Conservation (phyloP, 2,888 invertebrate species). For the Cheiracanthium punctorium region DNA sequence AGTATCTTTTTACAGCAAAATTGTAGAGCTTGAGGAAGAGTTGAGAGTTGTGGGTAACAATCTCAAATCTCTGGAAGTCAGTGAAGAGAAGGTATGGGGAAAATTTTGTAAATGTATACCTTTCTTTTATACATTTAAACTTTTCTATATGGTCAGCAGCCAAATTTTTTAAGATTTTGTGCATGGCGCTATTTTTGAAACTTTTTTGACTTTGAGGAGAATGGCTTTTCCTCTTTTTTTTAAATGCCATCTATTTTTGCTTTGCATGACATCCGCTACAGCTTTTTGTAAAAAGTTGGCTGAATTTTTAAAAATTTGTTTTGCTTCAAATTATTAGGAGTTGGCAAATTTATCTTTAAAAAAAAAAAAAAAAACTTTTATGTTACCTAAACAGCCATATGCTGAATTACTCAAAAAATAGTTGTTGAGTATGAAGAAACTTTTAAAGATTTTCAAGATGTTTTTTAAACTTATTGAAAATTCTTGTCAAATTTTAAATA, state of each 20-base stretch:
- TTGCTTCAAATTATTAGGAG: no score
- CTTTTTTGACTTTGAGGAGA: slow-evolving; percentile 29
- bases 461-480: background rate
- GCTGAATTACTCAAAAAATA: no score
- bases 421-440: no score
- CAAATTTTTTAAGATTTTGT: slow-evolving; percentile 19
- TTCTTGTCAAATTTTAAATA: background rate
- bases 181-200: slow-evolving; percentile 3
- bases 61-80: slow-evolving; percentile 99
- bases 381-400: no score
- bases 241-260: slow-evolving; percentile 6
- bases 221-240: slow-evolving; percentile 16
- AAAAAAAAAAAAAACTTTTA: no score
- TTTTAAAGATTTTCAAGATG: no score
- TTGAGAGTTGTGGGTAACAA: slow-evolving; percentile 99
- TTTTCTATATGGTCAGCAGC: slow-evolving; percentile 43
- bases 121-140: background rate
- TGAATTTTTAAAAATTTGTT: background rate
- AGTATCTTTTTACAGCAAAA: slow-evolving; percentile 83
- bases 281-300: slow-evolving; percentile 7
- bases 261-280: slow-evolving; percentile 31
- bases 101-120: background rate
- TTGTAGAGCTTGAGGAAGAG: slow-evolving; percentile 99
- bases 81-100: slow-evolving; percentile 94
- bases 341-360: no score